Evolutionary conservation across 2,113 vertebrate species (phyloP).

Genomic region (Heptranchias perlo): DNA sequence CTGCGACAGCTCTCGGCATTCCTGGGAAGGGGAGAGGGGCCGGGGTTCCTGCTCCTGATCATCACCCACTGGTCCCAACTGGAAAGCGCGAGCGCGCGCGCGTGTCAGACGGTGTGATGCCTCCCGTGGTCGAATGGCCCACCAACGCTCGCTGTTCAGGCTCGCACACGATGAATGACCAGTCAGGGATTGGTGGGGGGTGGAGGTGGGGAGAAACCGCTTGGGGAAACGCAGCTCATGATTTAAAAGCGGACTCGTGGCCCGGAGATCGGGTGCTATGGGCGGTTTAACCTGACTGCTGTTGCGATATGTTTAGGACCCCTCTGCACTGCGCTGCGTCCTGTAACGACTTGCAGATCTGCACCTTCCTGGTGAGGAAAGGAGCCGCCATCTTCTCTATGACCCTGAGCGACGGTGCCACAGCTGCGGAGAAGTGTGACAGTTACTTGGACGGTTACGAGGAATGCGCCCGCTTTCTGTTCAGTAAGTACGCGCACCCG

Average conservation of each 20-base stretch:
- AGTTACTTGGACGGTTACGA: constrained; percentile 68
- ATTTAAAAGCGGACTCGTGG: no score
- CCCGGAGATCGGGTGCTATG: no score
- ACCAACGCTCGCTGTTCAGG: background rate
- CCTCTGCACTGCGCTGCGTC: constrained; percentile 81
- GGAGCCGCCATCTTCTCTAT: constrained; percentile 76
- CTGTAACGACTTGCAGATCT: constrained; percentile 76
- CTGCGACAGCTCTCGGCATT: no score
- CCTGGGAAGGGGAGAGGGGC: no score
- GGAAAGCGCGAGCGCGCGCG: no score
- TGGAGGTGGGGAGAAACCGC: background rate
- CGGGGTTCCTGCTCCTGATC: no score
- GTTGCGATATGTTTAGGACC: constrained; percentile 58
- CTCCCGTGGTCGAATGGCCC: background rate
- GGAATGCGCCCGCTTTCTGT: constrained; percentile 74
- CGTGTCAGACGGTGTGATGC: no score
- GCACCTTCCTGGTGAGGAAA: constrained; percentile 72
- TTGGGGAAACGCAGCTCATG: no score
- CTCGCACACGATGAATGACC: background rate
- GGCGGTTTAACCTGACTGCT: background rate
- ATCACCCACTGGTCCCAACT: no score
- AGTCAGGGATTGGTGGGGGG: background rate
- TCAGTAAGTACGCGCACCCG: constrained; percentile 53
- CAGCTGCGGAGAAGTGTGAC: constrained; percentile 80
- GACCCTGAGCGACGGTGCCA: constrained; percentile 73